These are phyloP conservation scores for Acromyrmex charruanus DNA, from an alignment of 1,140 invertebrate species.

Conservation along the genomic window DNA sequence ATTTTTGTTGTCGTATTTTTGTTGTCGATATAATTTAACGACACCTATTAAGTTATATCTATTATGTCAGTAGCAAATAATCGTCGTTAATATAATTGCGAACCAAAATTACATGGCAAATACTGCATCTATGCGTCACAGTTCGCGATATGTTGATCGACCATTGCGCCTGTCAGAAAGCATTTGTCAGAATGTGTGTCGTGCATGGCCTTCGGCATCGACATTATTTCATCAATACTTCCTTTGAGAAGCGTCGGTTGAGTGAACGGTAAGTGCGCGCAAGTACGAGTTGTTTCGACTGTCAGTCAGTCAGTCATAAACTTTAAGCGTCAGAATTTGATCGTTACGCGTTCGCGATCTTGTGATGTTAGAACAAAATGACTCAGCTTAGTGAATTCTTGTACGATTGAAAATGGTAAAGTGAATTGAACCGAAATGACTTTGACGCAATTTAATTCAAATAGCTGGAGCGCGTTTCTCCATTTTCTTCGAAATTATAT, in stretches of 20 bases:
- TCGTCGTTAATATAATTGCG: background rate
- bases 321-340: background rate
- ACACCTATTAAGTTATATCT: background rate
- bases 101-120: slow-evolving; percentile 18
- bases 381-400: background rate
- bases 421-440: background rate
- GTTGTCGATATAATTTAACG: background rate
- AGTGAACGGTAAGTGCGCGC: slow-evolving; percentile 31
- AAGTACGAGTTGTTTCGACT: slow-evolving; percentile 19
- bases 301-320: slow-evolving; percentile 32
- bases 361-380: slow-evolving; percentile 31
- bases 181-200: slow-evolving; percentile 39
- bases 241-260: background rate
- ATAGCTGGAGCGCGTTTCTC: background rate
- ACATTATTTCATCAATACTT: slow-evolving; percentile 38
- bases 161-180: slow-evolving; percentile 23
- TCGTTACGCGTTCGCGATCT: background rate
- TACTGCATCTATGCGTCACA: background rate
- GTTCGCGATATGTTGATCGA: slow-evolving; percentile 17
- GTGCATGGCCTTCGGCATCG: slow-evolving; percentile 25
- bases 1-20: no score
- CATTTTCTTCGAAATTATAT: background rate
- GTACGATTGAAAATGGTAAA: background rate
- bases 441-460: background rate
- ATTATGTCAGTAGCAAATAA: background rate